These are phyloP conservation scores for Folsomia manolachei DNA, from an alignment of 2,888 invertebrate species.

Conservation along the genomic window DNA sequence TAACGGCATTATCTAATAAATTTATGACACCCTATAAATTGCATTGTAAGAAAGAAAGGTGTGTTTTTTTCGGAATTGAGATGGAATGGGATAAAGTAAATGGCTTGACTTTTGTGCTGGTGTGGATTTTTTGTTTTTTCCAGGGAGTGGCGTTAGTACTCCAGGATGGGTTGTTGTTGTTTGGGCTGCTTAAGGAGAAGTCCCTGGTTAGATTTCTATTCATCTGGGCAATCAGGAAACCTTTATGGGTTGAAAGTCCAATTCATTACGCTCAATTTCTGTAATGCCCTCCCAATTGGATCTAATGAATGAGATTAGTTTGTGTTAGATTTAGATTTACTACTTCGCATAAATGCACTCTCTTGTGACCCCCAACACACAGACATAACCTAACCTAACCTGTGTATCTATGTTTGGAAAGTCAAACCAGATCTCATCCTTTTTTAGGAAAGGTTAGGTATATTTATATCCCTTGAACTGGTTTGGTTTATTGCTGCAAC, in stretches of 20 bases:
- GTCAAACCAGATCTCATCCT: too few species aligned
- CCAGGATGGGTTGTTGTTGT: background rate
- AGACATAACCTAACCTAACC: conserved; percentile 3
- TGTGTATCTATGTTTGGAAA: too few species aligned
- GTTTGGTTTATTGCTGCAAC: background rate
- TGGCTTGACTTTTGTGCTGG: conserved; percentile 1
- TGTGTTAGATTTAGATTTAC: conserved; percentile 52
- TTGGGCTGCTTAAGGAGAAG: conserved; percentile 20
- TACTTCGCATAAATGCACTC: conserved; percentile 48
- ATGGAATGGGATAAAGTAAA: conserved; percentile 22
- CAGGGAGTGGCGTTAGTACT: background rate
- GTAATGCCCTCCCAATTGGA: conserved; percentile 51
- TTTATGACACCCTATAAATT: background rate
- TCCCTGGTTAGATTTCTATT: conserved; percentile 51
- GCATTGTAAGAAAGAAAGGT: conserved; percentile 13
- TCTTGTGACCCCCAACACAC: conserved; percentile 6
- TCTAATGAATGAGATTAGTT: conserved; percentile 52
- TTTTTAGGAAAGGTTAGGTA: background rate
- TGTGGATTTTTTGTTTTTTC: background rate
- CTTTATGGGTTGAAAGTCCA: conserved; percentile 51
- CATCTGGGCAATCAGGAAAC: conserved; percentile 51
- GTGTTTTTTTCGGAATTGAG: too few species aligned
- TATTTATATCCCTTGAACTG: background rate
- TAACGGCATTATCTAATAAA: too few species aligned
- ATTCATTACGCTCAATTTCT: conserved; percentile 52